A percentile compares a stretch with the other conserved stretches of the same genome.
These are phyloP conservation scores for Perithous albicinctus DNA, from an alignment of 2,888 invertebrate genomes.

Conservation along the genomic window DNA sequence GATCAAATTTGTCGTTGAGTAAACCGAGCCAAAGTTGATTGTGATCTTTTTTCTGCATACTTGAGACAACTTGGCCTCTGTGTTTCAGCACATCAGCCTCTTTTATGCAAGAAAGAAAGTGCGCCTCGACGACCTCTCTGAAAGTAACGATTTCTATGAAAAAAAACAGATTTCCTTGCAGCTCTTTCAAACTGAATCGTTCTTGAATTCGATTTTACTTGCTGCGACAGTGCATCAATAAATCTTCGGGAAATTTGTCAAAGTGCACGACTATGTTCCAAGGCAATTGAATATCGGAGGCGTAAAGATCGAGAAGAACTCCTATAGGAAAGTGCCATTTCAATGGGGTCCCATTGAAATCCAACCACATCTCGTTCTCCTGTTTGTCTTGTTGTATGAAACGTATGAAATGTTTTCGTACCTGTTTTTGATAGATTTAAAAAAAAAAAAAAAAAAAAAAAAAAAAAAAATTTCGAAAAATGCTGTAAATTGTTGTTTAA, in stretches of 20 bases:
- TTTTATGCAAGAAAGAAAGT: conserved; percentile 97
- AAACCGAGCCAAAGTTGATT: conserved; percentile 98
- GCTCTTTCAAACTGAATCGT: too few species aligned
- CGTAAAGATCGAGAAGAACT: conserved; percentile 94
- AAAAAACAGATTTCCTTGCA: not conserved
- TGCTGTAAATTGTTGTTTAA: not conserved
- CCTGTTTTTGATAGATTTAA: conserved; percentile 85
- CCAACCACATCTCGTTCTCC: conserved; percentile 97
- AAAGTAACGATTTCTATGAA: conserved; percentile 73
- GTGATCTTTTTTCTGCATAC: conserved; percentile 98
- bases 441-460: not conserved
- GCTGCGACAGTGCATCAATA: conserved; percentile 94
- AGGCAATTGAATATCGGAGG: conserved; percentile 91
- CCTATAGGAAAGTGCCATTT: conserved; percentile 95
- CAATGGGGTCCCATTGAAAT: conserved; percentile 95
- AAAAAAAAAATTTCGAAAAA: too few species aligned
- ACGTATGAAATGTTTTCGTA: conserved; percentile 94
- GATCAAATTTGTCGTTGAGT: conserved; percentile 98
- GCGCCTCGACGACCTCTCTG: conserved; percentile 96
- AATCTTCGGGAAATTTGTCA: conserved; percentile 96
- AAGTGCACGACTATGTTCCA: conserved; percentile 98
- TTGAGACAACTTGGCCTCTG: conserved; percentile 94
- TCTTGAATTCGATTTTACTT: conserved; percentile 86
- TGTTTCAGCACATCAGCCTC: conserved; percentile 99
- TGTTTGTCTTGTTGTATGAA: conserved; percentile 91